Conservation (phyloP, 2,888 invertebrate species). For the Anodontia alba region DNA sequence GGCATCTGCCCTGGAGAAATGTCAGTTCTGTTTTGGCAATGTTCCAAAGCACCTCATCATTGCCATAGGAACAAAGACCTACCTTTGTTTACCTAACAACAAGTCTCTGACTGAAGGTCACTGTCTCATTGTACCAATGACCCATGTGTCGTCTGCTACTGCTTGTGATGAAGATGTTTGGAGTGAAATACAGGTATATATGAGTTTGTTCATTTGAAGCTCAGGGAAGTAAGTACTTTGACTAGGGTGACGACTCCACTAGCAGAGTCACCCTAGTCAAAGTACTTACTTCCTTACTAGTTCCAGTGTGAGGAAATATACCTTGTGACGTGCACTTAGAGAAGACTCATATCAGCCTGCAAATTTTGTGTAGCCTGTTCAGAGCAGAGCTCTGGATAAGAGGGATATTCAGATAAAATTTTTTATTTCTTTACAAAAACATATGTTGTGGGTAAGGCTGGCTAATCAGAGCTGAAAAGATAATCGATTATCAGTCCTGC, state of each 20-base stretch:
- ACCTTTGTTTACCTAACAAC: slow-evolving; percentile 92
- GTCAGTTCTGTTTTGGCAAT: slow-evolving; percentile 93
- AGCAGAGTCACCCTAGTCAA: not conserved
- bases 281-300: not conserved
- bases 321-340: no score
- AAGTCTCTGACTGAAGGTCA: slow-evolving; percentile 94
- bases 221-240: not conserved
- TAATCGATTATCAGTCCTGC: no score
- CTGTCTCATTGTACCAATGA: slow-evolving; percentile 92
- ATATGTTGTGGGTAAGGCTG: no score
- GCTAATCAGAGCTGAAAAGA: no score
- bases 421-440: no score
- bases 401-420: no score
- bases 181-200: slow-evolving; percentile 91
- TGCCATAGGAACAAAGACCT: slow-evolving; percentile 92
- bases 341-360: no score
- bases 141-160: slow-evolving; percentile 92
- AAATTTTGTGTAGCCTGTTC: no score
- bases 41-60: slow-evolving; percentile 94
- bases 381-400: no score
- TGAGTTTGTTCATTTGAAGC: no score
- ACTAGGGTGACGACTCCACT: not conserved
- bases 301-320: no score
- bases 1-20: slow-evolving; percentile 90
- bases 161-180: slow-evolving; percentile 97